Conservation (phyloP, 2,888 invertebrate genomes). For the Agrochola lychnidis region DNA sequence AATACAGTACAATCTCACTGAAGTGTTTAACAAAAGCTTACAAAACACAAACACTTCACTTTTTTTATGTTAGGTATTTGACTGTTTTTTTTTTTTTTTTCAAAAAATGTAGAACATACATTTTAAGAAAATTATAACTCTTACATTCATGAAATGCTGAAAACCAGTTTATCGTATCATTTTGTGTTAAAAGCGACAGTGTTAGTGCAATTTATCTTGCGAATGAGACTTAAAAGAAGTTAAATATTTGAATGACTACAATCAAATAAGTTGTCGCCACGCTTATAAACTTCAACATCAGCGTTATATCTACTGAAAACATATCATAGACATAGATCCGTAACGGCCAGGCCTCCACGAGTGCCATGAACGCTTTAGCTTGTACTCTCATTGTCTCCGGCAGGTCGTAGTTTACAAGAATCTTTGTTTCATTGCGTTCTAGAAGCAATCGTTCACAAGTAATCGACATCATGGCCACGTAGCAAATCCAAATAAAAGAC, state of each 20-base stretch:
- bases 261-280: slow-evolving; percentile 83
- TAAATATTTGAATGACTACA: slow-evolving; percentile 81
- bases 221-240: slow-evolving; percentile 62
- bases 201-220: not conserved
- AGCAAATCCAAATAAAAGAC: no score
- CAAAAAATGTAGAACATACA: no score
- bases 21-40: no score
- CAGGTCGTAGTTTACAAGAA: slow-evolving; percentile 78
- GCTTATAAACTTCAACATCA: slow-evolving; percentile 82
- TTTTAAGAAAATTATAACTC: no score
- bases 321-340: slow-evolving; percentile 77
- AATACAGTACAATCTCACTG: no score
- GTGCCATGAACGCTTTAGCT: slow-evolving; percentile 81
- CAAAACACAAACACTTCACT: no score
- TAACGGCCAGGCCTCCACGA: slow-evolving; percentile 79
- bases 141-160: no score
- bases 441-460: slow-evolving; percentile 75
- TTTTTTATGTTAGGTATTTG: no score
- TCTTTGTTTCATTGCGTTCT: slow-evolving; percentile 74
- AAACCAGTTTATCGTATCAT: no score
- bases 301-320: slow-evolving; percentile 79
- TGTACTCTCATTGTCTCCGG: slow-evolving; percentile 77
- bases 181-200: no score
- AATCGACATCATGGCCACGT: slow-evolving; percentile 74
- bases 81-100: no score